Conservation (phyloP, 1,140 invertebrate species). For the Orchestia grillus region DNA sequence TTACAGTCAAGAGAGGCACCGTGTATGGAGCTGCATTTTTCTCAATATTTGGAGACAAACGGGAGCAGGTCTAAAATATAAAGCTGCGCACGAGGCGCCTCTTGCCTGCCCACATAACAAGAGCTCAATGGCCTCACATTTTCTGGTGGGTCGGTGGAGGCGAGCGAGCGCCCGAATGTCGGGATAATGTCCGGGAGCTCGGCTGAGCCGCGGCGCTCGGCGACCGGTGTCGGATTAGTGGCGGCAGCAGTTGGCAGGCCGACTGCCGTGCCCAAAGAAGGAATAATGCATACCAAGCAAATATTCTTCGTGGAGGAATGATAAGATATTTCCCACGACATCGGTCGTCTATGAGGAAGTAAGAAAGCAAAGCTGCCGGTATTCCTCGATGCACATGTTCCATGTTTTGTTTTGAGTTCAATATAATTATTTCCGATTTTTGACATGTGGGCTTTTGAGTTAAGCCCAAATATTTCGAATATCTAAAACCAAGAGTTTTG, state of each 20-base stretch:
- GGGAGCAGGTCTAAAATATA: background rate
- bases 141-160: background rate
- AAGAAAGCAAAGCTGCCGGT: too few species aligned
- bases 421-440: too few species aligned
- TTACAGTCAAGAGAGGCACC: background rate
- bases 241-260: background rate
- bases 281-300: background rate
- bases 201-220: background rate
- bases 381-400: too few species aligned
- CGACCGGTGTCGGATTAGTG: background rate
- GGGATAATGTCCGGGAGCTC: background rate
- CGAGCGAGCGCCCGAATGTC: background rate
- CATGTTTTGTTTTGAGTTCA: too few species aligned
- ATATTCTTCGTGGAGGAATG: background rate
- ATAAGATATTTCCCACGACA: background rate
- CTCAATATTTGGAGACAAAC: constrained; percentile 1
- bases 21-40: background rate
- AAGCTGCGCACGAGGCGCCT: background rate
- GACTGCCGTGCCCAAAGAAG: background rate
- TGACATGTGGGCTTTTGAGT: too few species aligned
- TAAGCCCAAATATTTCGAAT: too few species aligned
- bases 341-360: background rate
- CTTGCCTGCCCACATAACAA: background rate
- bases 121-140: background rate
- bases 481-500: too few species aligned